These are phyloP conservation scores for Xiphophorus maculatus DNA, from an alignment of 2,113 vertebrate species.

Conservation along the genomic window DNA sequence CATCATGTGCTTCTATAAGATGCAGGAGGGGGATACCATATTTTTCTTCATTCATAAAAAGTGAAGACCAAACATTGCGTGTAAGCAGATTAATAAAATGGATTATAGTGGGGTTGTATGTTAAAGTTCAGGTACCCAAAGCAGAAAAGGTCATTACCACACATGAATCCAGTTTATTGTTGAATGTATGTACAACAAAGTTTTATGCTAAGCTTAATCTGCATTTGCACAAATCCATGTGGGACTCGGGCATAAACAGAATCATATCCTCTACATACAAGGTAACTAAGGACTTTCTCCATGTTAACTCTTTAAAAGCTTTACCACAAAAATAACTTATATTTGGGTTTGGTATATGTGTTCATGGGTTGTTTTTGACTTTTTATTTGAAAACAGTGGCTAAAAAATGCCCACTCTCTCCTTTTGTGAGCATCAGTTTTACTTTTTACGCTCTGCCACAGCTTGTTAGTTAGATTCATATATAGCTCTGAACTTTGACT, in stretches of 20 bases:
- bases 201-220: background rate
- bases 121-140: background rate
- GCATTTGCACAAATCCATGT: background rate
- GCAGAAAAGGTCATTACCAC: background rate
- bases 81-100: background rate
- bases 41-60: background rate
- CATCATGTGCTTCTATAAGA: background rate
- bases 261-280: background rate
- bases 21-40: too few species aligned
- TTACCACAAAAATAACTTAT: too few species aligned
- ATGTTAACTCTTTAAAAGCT: background rate
- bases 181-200: too few species aligned
- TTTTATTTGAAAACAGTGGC: too few species aligned
- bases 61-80: background rate
- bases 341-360: background rate
- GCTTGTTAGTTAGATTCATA: background rate
- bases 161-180: background rate
- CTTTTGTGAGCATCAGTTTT: background rate
- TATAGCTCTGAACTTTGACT: too few species aligned
- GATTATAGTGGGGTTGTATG: too few species aligned
- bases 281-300: background rate
- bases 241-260: background rate
- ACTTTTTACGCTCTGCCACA: background rate
- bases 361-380: background rate
- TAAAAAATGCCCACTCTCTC: background rate